A percentile compares a stretch with the other conserved stretches of the same genome.
These are phyloP conservation scores for Taenaris catops DNA, from an alignment of 2,888 invertebrate genomes.

Conservation along the genomic window DNA sequence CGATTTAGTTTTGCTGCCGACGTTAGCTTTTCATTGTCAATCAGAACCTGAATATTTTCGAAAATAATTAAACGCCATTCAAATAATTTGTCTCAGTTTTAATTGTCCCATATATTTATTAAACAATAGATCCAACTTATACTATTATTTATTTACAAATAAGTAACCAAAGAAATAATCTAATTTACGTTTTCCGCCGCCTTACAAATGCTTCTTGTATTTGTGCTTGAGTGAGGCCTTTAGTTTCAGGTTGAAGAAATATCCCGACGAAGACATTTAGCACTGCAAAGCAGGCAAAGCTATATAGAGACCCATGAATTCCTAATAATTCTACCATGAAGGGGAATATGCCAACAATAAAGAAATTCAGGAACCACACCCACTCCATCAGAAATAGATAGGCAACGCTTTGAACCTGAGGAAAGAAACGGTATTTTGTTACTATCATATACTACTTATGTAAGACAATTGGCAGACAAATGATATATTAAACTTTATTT, in stretches of 20 bases:
- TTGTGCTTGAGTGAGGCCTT: conserved; percentile 56
- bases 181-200: conserved; percentile 20
- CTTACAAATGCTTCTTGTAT: conserved; percentile 43
- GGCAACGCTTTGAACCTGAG: conserved; percentile 57
- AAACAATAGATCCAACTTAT: no score
- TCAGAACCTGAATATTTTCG: no score
- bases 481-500: no score
- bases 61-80: no score
- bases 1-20: no score
- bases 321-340: conserved; percentile 42
- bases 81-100: no score
- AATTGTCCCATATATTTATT: no score
- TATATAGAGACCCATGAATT: conserved; percentile 54
- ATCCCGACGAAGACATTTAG: conserved; percentile 41
- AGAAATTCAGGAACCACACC: conserved; percentile 64
- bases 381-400: conserved; percentile 58
- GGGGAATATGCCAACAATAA: conserved; percentile 58
- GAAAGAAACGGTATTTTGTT: conserved; percentile 9
- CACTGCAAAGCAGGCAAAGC: conserved; percentile 45
- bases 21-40: no score
- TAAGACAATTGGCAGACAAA: no score
- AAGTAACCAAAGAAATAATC: no score
- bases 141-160: no score
- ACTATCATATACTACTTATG: background rate
- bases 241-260: conserved; percentile 66